Base-by-base conservation (phyloP, 1,140 invertebrate species). In the Heterodera schachtii region DNA sequence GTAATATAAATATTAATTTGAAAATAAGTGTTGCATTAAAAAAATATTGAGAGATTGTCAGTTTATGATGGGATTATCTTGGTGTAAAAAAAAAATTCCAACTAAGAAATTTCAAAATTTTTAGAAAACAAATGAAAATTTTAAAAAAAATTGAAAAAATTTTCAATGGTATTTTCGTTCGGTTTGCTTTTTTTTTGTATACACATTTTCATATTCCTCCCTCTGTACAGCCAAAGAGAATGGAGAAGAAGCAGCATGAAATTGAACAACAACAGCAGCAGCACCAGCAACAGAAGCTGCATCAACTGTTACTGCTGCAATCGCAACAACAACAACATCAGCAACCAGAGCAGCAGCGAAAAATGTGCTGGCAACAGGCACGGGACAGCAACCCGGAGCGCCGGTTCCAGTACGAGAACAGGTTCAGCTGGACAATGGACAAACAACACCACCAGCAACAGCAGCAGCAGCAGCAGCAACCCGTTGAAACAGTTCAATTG, bases 331-430 rank as follows among this genome's bases (percentile, higher is more conserved):
- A n/a, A n/a, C n/a, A n/a, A n/a, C n/a, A n/a, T n/a, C n/a, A n/a
- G n/a, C n/a, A n/a, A n/a, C n/a, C n/a, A n/a, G n/a, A n/a, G n/a
- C n/a, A n/a, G n/a, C 49, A n/a, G 70, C 64, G n/a, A 41, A 81
- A 76, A 82, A 75, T 84, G 78, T 74, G 83, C 49, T 85, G 84
- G 84, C 84, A 86, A 75, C 75, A 81, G 41, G 84, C 83, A 75
- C 57, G 85, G 49, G 84, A 85, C 21, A 78, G 76, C 21, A 86
- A 74, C 44, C 75, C 81, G 16, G 84, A 85, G 49, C 57, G 76
- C 8, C 73, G 85, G 13, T 85, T 85, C 67, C 77, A 85, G 46
- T 85, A 85, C 67, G 84, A 82, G 31, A 85, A 85, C 73, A 31
- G 80, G 41, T 85, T 85, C 43, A 81, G 79, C 43, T 85, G 73